Conservation (phyloP, 35 echinoderm and acorn worm species). For the Apostichopus japonicus region DNA sequence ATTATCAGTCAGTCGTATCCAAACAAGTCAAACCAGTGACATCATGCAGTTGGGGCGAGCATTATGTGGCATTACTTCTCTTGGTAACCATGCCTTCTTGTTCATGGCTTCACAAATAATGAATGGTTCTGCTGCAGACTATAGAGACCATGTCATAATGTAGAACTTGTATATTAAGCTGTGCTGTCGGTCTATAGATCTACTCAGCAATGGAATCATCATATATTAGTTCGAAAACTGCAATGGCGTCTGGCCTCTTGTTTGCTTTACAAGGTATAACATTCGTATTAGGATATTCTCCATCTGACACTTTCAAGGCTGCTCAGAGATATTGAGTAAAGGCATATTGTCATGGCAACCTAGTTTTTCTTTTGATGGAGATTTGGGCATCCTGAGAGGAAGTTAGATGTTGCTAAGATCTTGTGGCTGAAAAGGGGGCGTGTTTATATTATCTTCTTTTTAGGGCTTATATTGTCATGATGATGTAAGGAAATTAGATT, state of each 20-base stretch:
- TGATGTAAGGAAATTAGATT: no score
- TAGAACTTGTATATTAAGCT: no score
- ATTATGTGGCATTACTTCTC: not conserved
- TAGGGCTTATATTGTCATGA: no score
- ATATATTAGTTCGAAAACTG: not conserved
- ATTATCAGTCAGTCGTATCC: conserved; percentile 34
- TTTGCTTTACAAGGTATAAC: conserved; percentile 10
- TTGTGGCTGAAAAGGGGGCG: no score
- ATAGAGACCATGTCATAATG: not conserved
- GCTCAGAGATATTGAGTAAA: not conserved
- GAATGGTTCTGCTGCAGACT: not conserved
- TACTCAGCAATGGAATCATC: no score
- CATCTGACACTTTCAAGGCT: not conserved
- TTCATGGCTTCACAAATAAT: not conserved
- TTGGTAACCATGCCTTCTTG: not conserved
- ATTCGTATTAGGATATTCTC: not conserved
- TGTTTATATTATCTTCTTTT: no score
- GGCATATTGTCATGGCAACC: not conserved
- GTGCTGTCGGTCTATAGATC: no score
- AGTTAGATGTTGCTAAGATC: not conserved
- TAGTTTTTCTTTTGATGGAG: not conserved
- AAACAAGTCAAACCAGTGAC: conserved; percentile 2
- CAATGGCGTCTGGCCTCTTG: not conserved
- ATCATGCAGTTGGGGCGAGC: not conserved
- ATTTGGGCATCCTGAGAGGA: not conserved